Conservation (phyloP, 2,797 vertebrate species). For the Tiaroga cobitis region DNA sequence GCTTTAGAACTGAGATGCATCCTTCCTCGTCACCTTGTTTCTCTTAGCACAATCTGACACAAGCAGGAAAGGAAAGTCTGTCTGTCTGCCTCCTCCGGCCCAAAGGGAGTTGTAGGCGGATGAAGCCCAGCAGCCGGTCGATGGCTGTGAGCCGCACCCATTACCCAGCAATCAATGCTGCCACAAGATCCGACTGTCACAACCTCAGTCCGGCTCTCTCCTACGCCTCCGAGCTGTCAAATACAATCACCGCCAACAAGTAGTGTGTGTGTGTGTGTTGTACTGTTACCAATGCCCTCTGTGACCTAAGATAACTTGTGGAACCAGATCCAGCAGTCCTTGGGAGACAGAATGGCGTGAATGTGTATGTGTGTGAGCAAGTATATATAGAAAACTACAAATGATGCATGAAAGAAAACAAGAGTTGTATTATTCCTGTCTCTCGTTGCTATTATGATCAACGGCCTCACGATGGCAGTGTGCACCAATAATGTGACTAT, state of each 20-base stretch:
- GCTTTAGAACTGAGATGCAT: constrained; percentile 18
- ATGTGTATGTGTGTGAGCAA: neutral
- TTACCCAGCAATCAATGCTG: constrained; percentile 54
- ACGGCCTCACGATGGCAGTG: constrained; percentile 21
- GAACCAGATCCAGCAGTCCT: constrained; percentile 2
- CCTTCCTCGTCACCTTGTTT: constrained; percentile 38
- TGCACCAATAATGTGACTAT: neutral
- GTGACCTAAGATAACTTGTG: constrained; percentile 26
- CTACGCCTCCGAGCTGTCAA: constrained; percentile 49
- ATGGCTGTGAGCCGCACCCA: constrained; percentile 44
- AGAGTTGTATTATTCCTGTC: neutral
- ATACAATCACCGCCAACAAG: constrained; percentile 48
- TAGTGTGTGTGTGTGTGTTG: constrained; percentile 37
- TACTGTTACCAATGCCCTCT: constrained; percentile 20
- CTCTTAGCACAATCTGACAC: constrained; percentile 29
- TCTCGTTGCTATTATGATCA: neutral
- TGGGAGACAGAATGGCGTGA: neutral
- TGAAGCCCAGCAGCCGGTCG: constrained; percentile 44
- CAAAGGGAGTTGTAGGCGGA: constrained; percentile 52
- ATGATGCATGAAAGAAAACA: neutral
- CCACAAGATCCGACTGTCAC: constrained; percentile 51
- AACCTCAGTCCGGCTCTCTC: constrained; percentile 18
- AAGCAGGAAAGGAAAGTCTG: constrained; percentile 39
- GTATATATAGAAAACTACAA: neutral
- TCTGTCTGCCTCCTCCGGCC: constrained; percentile 38